A percentile compares a stretch with the other conserved stretches of the same genome.
Evolutionary conservation across 2,113 vertebrate genomes (phyloP).

Genomic region (Saguinus imperator): DNA sequence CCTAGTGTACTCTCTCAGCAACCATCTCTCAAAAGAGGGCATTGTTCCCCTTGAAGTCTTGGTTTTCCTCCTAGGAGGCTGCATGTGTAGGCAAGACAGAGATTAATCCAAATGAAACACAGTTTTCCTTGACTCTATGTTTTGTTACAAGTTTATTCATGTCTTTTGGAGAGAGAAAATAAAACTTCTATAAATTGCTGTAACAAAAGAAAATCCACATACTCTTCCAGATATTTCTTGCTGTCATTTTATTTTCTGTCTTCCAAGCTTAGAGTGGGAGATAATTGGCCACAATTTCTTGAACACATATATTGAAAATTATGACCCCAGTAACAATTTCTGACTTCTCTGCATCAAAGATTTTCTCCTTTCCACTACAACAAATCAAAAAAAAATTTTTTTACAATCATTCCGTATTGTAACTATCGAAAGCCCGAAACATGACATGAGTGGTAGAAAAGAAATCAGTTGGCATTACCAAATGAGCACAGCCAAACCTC

Average conservation of each 20-base stretch:
- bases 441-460: slow-evolving; percentile 75
- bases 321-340: slow-evolving; percentile 78
- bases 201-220: background rate
- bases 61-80: background rate
- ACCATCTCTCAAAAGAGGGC: background rate
- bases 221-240: background rate
- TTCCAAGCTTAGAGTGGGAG: slow-evolving; percentile 22
- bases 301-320: slow-evolving; percentile 76
- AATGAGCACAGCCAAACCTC: background rate
- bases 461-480: slow-evolving; percentile 77
- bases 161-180: background rate
- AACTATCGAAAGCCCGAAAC: slow-evolving; percentile 72
- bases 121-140: slow-evolving; percentile 11
- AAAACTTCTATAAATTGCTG: background rate
- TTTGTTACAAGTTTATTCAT: slow-evolving; percentile 19
- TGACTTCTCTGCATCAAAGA: slow-evolving; percentile 70
- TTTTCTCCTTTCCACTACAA: slow-evolving; percentile 68
- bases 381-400: slow-evolving; percentile 66
- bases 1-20: background rate
- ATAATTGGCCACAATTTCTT: slow-evolving; percentile 65
- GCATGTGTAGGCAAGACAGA: background rate
- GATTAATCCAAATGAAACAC: slow-evolving; percentile 13
- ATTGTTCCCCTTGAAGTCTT: background rate
- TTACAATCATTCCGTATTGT: slow-evolving; percentile 67
- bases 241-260: slow-evolving; percentile 33